A percentile compares a stretch with the other conserved stretches of the same genome.
Conservation (phyloP, 2,113 vertebrate species). For the Lagopus leucura region DNA sequence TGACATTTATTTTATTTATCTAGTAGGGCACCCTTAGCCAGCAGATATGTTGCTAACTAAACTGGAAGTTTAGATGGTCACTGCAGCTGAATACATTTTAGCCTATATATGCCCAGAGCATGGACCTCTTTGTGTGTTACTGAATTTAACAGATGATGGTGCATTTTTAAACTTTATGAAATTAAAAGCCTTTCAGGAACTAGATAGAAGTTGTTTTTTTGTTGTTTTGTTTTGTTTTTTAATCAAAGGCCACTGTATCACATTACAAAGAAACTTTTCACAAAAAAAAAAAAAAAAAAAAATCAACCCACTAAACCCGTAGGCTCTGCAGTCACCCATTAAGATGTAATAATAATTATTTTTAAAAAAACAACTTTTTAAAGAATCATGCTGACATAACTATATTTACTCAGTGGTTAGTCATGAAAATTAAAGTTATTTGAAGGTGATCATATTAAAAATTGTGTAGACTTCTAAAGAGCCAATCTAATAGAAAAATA, state of each 20-base stretch:
- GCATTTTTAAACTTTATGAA: background rate
- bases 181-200: background rate
- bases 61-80: background rate
- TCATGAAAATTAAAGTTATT: background rate
- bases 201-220: background rate
- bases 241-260: background rate
- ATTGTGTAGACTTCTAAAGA: background rate
- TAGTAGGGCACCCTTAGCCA: background rate
- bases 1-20: background rate
- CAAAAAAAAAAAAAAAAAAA: background rate
- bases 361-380: background rate
- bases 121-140: background rate
- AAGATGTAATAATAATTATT: background rate
- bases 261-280: background rate
- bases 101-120: background rate
- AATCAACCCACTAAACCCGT: background rate
- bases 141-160: background rate
- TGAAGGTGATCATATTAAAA: background rate
- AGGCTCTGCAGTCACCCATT: background rate
- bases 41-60: background rate
- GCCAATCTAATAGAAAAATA: background rate
- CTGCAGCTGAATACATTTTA: background rate
- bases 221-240: too few species aligned
- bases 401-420: background rate
- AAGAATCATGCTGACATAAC: background rate